Evolutionary conservation across 2,888 invertebrate genomes (phyloP).

Genomic region (Nebria brevicollis): DNA sequence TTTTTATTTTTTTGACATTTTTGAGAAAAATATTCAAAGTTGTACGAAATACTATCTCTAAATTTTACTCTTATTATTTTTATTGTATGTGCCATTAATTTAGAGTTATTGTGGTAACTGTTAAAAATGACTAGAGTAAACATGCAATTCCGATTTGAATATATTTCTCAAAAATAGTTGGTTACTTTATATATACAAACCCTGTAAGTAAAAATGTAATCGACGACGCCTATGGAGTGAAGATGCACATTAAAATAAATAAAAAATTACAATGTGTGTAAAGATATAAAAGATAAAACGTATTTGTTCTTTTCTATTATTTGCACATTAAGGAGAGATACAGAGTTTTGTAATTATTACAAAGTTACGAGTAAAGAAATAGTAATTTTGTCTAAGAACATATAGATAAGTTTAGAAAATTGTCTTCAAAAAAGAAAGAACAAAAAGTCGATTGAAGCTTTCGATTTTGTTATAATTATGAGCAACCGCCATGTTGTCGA

Average conservation of each 20-base stretch:
- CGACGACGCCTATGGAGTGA: background rate
- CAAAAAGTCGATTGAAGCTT: constrained; percentile 27
- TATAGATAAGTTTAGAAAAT: constrained; percentile 24
- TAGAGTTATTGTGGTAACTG: no score
- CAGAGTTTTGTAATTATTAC: constrained; percentile 29
- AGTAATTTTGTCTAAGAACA: constrained; percentile 4
- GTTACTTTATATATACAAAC: no score
- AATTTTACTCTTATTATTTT: no score
- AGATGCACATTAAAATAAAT: background rate
- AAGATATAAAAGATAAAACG: background rate
- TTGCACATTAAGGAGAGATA: background rate
- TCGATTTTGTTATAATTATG: constrained; percentile 43
- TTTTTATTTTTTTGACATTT: no score
- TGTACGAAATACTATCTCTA: no score
- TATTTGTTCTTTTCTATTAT: background rate
- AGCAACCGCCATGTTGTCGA: constrained; percentile 9
- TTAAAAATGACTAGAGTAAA: no score
- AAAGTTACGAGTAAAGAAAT: constrained; percentile 24
- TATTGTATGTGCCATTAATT: no score
- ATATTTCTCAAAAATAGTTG: no score
- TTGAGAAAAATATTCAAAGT: no score
- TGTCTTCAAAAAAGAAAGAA: constrained; percentile 5
- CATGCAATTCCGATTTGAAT: no score
- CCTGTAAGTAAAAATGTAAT: no score
- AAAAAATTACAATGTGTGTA: background rate